Percentiles rank a stretch among this genome's conserved stretches.
Conservation (phyloP, 2,113 vertebrate species). For the Zingel zingel region DNA sequence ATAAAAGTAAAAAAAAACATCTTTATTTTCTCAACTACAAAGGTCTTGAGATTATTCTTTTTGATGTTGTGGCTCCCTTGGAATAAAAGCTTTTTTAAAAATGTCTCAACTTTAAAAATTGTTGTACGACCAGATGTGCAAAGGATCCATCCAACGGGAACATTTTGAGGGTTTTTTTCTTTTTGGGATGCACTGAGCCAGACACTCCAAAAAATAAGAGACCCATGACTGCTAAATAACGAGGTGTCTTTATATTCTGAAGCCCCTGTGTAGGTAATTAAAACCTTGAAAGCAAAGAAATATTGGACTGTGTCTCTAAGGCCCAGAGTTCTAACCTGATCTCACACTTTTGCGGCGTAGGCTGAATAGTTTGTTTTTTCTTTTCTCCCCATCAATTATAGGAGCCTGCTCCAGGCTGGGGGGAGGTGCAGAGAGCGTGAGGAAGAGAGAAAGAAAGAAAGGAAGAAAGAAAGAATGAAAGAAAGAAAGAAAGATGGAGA, state of each 20-base stretch:
- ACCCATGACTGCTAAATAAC: constrained; percentile 65
- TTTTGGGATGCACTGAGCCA: constrained; percentile 43
- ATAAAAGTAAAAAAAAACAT: constrained; percentile 19
- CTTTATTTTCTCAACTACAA: constrained; percentile 16
- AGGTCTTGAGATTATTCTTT: background rate
- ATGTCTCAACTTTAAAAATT: background rate
- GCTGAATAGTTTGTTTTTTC: constrained; percentile 78
- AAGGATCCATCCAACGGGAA: constrained; percentile 15
- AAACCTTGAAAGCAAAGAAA: constrained; percentile 72
- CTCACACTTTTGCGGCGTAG: constrained; percentile 75
- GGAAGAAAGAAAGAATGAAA: constrained; percentile 30
- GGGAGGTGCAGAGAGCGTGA: constrained; percentile 59
- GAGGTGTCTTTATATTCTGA: constrained; percentile 58
- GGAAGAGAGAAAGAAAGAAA: constrained; percentile 18
- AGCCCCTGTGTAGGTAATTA: constrained; percentile 65
- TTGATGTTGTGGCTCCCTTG: background rate
- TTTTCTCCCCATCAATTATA: constrained; percentile 80
- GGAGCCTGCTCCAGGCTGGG: constrained; percentile 66
- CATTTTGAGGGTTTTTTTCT: constrained; percentile 5
- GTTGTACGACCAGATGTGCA: constrained; percentile 23
- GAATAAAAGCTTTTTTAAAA: constrained; percentile 29
- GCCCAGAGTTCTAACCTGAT: constrained; percentile 75
- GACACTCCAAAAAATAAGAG: constrained; percentile 22
- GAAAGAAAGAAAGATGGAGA: constrained; percentile 19
- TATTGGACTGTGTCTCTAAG: constrained; percentile 64